Percentiles rank a stretch among this genome's conserved stretches.
Evolutionary conservation across 2,113 vertebrate genomes (phyloP).

Genomic region (Anolis carolinensis): DNA sequence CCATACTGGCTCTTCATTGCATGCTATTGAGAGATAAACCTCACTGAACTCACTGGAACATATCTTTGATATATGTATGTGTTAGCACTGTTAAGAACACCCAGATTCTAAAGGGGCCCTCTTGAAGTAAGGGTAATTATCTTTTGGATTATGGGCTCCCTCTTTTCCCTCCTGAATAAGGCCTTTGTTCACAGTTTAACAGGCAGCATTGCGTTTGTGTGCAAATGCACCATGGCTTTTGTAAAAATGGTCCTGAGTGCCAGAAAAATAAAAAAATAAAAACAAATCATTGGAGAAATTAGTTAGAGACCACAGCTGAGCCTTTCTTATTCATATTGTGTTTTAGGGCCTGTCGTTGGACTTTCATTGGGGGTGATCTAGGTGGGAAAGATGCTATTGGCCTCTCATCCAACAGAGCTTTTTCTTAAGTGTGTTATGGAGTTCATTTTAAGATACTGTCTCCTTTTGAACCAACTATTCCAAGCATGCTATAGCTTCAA

Average conservation of each 20-base stretch:
- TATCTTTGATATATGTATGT: too few relatives aligned
- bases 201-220: not conserved
- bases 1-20: too few relatives aligned
- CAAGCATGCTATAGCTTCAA: not conserved
- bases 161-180: not conserved
- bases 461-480: not conserved
- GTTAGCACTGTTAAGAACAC: not conserved
- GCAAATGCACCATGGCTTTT: not conserved
- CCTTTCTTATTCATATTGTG: not conserved
- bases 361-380: not conserved
- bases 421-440: not conserved
- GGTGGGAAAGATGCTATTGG: not conserved
- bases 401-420: not conserved
- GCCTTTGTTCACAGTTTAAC: not conserved
- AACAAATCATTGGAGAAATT: not conserved
- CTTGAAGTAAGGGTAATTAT: not conserved
- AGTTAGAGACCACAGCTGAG: not conserved
- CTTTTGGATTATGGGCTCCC: not conserved
- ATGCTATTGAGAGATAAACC: not conserved
- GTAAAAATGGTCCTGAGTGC: not conserved
- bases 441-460: not conserved
- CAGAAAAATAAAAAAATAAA: not conserved
- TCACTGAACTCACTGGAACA: too few relatives aligned
- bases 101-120: not conserved
- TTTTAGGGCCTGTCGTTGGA: not conserved